phyloP scores from a whole-genome alignment of 2,888 invertebrate species.

The Eupithecia subumbrata region DNA sequence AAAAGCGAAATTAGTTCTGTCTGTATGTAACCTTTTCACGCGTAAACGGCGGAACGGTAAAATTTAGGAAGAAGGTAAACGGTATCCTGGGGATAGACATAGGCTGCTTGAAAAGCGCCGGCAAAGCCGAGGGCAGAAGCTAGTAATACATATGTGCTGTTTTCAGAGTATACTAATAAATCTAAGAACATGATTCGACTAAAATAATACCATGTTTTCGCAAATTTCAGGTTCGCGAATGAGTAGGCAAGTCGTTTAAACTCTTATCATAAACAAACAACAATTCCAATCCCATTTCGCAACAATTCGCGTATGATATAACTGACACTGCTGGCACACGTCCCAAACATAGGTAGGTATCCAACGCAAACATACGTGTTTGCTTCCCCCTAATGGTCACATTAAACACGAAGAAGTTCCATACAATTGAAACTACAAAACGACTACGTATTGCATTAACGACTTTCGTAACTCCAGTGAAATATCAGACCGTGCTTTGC shows the following conservation, averaged over 20 bases:
- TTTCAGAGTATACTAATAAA: too few relatives aligned
- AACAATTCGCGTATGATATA: constrained; percentile 22
- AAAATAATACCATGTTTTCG: neutral
- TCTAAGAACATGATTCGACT: neutral
- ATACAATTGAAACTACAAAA: constrained; percentile 51
- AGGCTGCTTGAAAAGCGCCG: too few relatives aligned
- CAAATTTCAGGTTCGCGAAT: neutral
- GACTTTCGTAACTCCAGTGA: constrained; percentile 54
- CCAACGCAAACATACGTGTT: constrained; percentile 45
- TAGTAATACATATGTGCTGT: too few relatives aligned
- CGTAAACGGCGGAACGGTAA: too few relatives aligned
- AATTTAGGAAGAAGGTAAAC: too few relatives aligned
- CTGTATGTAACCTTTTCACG: neutral
- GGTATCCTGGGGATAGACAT: too few relatives aligned
- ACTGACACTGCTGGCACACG: constrained; percentile 37
- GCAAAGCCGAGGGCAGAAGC: too few relatives aligned
- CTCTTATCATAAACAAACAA: constrained; percentile 2
- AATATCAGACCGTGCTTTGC: constrained; percentile 59
- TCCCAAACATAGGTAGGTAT: constrained; percentile 33
- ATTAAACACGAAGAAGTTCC: constrained; percentile 50
- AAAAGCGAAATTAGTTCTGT: too few relatives aligned
- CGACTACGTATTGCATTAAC: constrained; percentile 54
- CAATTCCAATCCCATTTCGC: neutral
- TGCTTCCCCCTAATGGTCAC: constrained; percentile 47
- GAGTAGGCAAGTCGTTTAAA: neutral